A percentile compares a stretch with the other conserved stretches of the same genome.
Evolutionary conservation across 2,888 invertebrate genomes (phyloP).

Genomic region (Lithophane leautieri): DNA sequence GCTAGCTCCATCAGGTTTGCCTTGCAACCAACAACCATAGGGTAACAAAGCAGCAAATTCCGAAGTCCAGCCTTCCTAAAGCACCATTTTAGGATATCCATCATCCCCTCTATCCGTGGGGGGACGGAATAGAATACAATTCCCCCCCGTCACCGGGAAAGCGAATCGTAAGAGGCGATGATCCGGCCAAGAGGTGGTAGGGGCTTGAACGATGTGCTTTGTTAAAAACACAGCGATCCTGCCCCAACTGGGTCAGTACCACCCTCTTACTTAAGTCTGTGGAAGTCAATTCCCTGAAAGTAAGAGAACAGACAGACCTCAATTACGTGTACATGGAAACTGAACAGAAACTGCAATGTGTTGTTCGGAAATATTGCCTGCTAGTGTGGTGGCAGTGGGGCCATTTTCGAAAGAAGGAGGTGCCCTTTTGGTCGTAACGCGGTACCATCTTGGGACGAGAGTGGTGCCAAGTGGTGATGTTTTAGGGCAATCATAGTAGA

Average conservation of each 20-base stretch:
- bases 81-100: slow-evolving; percentile 1
- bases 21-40: no score
- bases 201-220: slow-evolving; percentile 35
- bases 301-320: slow-evolving; percentile 37
- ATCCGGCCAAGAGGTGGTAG: slow-evolving; percentile 64
- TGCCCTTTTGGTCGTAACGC: fast-evolving
- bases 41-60: slow-evolving; percentile 2
- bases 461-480: not conserved
- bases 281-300: slow-evolving; percentile 40
- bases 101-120: slow-evolving; percentile 49
- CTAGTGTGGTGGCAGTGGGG: not conserved
- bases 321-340: not conserved
- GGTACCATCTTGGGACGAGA: not conserved
- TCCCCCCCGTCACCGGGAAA: slow-evolving; percentile 62
- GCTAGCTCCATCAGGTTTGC: not conserved
- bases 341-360: not conserved
- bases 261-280: slow-evolving; percentile 54
- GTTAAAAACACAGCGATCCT: slow-evolving; percentile 23
- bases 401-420: not conserved
- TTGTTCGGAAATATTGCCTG: not conserved
- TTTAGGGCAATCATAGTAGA: not conserved
- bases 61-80: slow-evolving; percentile 5
- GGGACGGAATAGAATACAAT: slow-evolving; percentile 63
- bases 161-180: slow-evolving; percentile 67
- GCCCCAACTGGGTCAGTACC: slow-evolving; percentile 51